A percentile compares a stretch with the other conserved stretches of the same genome.
phyloP scores from a whole-genome alignment of 1,140 invertebrate species.

The Chrysoperla carnea region DNA sequence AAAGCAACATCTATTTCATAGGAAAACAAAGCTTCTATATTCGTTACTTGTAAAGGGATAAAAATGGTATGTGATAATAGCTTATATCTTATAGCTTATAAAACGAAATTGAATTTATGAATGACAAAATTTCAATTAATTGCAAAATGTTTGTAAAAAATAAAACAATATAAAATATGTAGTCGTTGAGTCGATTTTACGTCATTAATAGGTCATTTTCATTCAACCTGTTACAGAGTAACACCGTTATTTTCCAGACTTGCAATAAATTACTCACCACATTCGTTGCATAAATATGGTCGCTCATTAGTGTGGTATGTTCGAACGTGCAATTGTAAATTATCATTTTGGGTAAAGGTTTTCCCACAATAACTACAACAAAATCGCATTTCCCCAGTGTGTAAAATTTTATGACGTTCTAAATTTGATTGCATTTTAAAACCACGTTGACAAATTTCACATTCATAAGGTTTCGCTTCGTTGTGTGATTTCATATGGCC shows the following conservation, averaged over 20 bases:
- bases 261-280: constrained; percentile 34
- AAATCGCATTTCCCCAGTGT: constrained; percentile 9
- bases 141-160: too few relatives aligned
- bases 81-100: too few relatives aligned
- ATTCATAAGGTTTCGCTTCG: constrained; percentile 15
- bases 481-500: constrained; percentile 18
- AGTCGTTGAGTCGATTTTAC: too few relatives aligned
- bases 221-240: too few relatives aligned
- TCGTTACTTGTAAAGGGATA: too few relatives aligned
- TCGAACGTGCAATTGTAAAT: constrained; percentile 16
- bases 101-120: too few relatives aligned
- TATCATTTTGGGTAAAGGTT: constrained; percentile 16
- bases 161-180: too few relatives aligned
- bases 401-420: constrained; percentile 11
- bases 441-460: constrained; percentile 12
- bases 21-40: too few relatives aligned
- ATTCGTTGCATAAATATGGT: constrained; percentile 44
- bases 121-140: too few relatives aligned
- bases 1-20: too few relatives aligned
- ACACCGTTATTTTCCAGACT: neutral
- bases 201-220: too few relatives aligned
- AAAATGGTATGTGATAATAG: too few relatives aligned
- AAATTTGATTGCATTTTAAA: constrained; percentile 14
- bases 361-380: constrained; percentile 16
- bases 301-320: constrained; percentile 42